Conservation (phyloP, 2,888 invertebrate genomes). For the Amiota minor region DNA sequence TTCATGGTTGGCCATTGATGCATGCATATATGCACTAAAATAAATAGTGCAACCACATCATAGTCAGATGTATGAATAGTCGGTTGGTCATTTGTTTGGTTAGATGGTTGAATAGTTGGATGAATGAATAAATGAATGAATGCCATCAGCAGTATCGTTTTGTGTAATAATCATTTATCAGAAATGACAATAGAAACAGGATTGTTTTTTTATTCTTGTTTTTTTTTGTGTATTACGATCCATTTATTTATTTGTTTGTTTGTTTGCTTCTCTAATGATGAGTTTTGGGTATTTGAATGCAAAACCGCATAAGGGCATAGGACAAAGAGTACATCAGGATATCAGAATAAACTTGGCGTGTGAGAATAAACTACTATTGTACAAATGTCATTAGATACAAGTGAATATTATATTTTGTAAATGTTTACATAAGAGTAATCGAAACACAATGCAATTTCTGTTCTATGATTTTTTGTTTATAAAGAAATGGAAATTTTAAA, state of each 20-base stretch:
- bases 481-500: too few species aligned
- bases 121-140: constrained; percentile 2
- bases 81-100: background rate
- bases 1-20: background rate
- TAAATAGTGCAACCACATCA: constrained; percentile 25
- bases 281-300: constrained; percentile 14
- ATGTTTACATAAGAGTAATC: too few species aligned
- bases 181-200: constrained; percentile 17
- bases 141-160: constrained; percentile 2
- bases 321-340: too few species aligned
- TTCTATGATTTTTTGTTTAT: too few species aligned
- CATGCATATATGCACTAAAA: constrained; percentile 27
- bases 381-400: too few species aligned
- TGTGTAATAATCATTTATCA: constrained; percentile 20
- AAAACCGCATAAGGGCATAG: constrained; percentile 3
- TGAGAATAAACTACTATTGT: too few species aligned
- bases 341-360: too few species aligned
- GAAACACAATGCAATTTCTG: too few species aligned
- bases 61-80: constrained; percentile 10
- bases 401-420: too few species aligned
- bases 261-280: constrained; percentile 25
- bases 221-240: too few species aligned
- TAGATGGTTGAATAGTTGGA: constrained; percentile 3
- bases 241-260: constrained; percentile 1
- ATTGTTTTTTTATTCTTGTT: background rate